These are phyloP conservation scores for Apaloderma vittatum DNA, from an alignment of 2,113 vertebrate genomes.

Conservation along the genomic window DNA sequence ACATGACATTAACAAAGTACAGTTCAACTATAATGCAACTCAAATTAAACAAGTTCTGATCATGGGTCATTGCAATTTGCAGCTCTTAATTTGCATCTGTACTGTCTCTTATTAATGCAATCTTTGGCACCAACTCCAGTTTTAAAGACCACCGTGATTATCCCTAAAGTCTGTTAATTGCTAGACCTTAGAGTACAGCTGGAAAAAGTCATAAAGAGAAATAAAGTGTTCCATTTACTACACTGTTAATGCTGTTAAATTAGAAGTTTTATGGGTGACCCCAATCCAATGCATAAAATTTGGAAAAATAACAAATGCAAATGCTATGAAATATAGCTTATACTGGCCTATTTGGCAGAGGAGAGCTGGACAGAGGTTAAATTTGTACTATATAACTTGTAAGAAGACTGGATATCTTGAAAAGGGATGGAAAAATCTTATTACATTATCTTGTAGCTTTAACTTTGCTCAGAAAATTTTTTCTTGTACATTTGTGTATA, in stretches of 20 bases:
- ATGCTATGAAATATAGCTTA: background rate
- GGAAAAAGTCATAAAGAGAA: background rate
- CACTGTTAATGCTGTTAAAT: background rate
- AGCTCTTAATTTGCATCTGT: background rate
- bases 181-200: background rate
- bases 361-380: background rate
- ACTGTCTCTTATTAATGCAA: background rate
- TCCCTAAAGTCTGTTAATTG: background rate
- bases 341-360: background rate
- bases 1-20: background rate
- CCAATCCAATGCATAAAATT: background rate
- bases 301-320: background rate
- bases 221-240: background rate
- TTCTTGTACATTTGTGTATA: background rate
- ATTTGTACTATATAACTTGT: background rate
- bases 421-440: background rate
- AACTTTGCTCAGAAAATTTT: background rate
- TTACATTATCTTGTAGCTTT: background rate
- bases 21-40: background rate
- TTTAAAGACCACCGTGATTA: background rate
- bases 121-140: background rate
- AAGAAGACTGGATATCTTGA: background rate
- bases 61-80: background rate
- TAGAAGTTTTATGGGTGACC: background rate
- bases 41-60: background rate